phyloP scores from a whole-genome alignment of 2,797 vertebrate species.

The Clarias platycephalus region DNA sequence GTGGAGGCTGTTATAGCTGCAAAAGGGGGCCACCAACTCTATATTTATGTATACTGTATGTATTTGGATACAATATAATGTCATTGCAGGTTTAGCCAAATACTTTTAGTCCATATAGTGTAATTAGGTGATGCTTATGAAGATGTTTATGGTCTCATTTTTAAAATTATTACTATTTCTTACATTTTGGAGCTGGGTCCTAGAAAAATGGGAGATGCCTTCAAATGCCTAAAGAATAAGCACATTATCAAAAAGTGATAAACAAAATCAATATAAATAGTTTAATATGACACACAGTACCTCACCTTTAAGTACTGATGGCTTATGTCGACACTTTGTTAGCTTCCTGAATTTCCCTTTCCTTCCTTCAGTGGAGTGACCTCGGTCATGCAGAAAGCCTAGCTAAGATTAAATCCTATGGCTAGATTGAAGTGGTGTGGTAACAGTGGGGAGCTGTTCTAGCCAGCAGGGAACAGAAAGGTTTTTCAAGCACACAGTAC shows the following conservation, averaged over 20 bases:
- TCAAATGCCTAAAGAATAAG: not conserved
- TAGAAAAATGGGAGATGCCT: not conserved
- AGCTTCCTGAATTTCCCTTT: not conserved
- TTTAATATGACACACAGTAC: not conserved
- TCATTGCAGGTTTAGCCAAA: no score
- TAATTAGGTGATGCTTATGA: no score
- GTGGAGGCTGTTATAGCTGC: no score
- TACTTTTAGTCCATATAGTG: no score
- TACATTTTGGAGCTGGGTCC: not conserved
- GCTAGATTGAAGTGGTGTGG: constrained; percentile 65
- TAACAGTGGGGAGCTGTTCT: constrained; percentile 49
- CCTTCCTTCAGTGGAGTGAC: constrained; percentile 23
- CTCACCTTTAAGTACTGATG: not conserved
- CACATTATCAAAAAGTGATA: not conserved
- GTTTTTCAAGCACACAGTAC: constrained; percentile 64
- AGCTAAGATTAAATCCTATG: constrained; percentile 16
- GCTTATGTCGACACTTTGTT: not conserved
- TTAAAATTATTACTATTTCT: not conserved
- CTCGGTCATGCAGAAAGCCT: constrained; percentile 22
- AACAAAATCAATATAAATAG: not conserved
- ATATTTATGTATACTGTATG: no score
- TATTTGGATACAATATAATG: no score
- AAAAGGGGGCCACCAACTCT: no score
- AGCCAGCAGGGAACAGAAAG: constrained; percentile 65
- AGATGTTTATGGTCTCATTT: not conserved